Percentiles rank a stretch among this genome's conserved stretches.
Evolutionary conservation across 2,888 invertebrate genomes (phyloP).

Genomic region (Eurois occulta): DNA sequence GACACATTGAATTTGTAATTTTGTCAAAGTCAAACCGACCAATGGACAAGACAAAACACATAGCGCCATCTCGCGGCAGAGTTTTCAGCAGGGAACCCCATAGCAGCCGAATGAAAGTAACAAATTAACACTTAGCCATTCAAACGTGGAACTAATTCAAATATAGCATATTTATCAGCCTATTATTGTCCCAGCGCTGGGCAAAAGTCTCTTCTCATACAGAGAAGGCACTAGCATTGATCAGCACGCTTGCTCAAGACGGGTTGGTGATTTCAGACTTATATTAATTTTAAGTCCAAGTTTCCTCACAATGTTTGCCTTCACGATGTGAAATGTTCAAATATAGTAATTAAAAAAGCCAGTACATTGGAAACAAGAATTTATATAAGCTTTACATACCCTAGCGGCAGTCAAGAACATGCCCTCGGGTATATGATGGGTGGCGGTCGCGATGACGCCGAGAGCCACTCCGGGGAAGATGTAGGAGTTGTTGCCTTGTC

Average conservation of each 20-base stretch:
- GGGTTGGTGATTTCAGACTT: background rate
- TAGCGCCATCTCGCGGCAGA: too few relatives aligned
- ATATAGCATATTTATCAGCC: background rate
- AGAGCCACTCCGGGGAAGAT: conserved; percentile 99
- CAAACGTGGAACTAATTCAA: background rate
- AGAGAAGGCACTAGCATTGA: background rate
- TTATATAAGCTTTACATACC: conserved; percentile 83
- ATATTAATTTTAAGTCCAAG: too few relatives aligned
- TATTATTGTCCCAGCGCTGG: background rate
- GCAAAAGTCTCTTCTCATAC: background rate
- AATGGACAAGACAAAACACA: too few relatives aligned
- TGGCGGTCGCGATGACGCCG: conserved; percentile 97
- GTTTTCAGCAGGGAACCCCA: too few relatives aligned
- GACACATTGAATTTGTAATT: background rate
- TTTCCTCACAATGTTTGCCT: background rate
- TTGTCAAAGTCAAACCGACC: background rate
- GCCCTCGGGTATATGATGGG: conserved; percentile 97
- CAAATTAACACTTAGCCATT: background rate
- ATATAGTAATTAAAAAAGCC: background rate
- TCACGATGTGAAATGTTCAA: background rate
- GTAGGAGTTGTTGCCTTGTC: conserved; percentile 99
- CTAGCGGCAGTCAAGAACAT: conserved; percentile 98
- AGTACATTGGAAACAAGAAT: background rate
- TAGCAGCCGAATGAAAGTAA: too few relatives aligned
- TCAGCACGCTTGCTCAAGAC: background rate